Evolutionary conservation across 1,140 invertebrate genomes (phyloP), one percentile per base, ranked within the genome.

Genomic region (Psilanteris sp.): DNA sequence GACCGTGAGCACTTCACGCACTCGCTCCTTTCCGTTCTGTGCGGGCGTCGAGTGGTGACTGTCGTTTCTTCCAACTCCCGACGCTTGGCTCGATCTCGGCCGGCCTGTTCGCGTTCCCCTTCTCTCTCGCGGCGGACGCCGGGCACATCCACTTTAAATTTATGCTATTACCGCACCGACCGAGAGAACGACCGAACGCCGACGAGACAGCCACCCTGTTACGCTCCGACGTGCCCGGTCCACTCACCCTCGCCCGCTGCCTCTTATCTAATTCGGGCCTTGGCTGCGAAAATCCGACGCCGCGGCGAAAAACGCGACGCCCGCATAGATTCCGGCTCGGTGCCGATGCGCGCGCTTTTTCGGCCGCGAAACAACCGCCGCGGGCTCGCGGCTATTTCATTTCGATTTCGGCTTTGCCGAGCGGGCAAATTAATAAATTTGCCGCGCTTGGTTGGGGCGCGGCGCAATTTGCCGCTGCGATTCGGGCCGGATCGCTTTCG

Each of bases 111-210:
- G 67, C 72, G 52, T 44, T 57, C 54, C 62, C 39, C 72, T 43
- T 50, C 44, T 75, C 46, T 57, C 48, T 44, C 71, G 43, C 76
- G 79, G 32, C 78, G 79, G 29, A 79, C 83, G 85, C 15, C 37
- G 8, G 37, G 67, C 85, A 86, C 11, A 89, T 62, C 88, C 68
- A 79, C 62, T 59, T 62, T 89, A 44, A 82, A 82, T 41, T 83
- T 90, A 50, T 88, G 87, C 74, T 87, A 89, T 82, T 90, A 89
- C 83, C 88, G 86, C 62, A 89, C 86, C 55, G 85, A 88, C 44
- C 8, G 71, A 75, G 74, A 80, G 67, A 89, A 27, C 0, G 7
- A 32, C 67, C 66, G 67, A 80, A 48, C 64, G 76, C 68, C 66
- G 73, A 67, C 55, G 54, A 29, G 27, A 50, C 27, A 41, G 16